A percentile compares a stretch with the other conserved stretches of the same genome.
Conservation (phyloP, 2,797 vertebrate species). For the Propithecus perrieri region DNA sequence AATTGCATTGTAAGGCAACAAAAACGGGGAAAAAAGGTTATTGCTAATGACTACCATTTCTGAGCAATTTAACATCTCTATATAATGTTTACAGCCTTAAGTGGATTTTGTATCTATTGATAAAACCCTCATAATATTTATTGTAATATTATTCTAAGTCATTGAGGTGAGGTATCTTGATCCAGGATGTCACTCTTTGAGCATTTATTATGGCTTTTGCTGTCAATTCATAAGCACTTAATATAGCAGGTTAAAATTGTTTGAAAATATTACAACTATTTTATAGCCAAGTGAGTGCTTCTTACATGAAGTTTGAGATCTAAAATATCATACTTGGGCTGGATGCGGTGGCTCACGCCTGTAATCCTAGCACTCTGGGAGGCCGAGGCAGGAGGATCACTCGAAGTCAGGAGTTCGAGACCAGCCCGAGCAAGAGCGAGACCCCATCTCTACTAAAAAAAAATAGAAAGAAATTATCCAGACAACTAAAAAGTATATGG, state of each 20-base stretch:
- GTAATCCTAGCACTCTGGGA: no score
- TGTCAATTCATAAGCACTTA: slow-evolving; percentile 14
- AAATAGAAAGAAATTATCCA: no score
- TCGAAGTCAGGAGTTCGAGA: no score
- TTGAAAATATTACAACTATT: slow-evolving; percentile 34
- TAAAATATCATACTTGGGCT: neutral
- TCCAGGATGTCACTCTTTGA: neutral
- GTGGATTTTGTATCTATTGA: neutral
- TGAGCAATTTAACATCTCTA: slow-evolving; percentile 10
- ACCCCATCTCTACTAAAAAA: no score
- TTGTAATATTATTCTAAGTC: slow-evolving; percentile 2
- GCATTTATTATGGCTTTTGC: neutral
- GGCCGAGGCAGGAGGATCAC: no score
- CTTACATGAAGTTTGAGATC: neutral
- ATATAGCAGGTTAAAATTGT: neutral
- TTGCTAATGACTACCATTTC: neutral
- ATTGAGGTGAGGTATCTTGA: neutral
- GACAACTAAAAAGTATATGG: no score
- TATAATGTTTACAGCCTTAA: neutral
- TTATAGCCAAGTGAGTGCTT: neutral
- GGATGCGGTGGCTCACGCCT: no score
- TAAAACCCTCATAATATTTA: neutral
- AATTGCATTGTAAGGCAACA: neutral
- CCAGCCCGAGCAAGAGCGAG: no score
- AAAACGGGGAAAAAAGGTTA: neutral